Evolutionary conservation across 1,140 invertebrate genomes (phyloP), one percentile per base, ranked within the genome.

Genomic region (Tetragnatha versicolor): DNA sequence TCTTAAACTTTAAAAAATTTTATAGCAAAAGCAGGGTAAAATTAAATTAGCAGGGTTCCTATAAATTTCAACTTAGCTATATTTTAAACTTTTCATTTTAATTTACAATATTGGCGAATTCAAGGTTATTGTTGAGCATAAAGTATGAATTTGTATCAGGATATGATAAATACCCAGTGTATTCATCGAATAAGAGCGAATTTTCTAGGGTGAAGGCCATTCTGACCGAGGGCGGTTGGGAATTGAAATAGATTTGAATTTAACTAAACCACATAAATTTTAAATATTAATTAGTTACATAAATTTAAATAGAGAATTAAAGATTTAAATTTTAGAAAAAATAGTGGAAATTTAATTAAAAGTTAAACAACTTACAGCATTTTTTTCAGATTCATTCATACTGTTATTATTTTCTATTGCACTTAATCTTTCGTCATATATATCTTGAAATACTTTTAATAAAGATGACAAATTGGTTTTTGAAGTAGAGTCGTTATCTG

Each of bases 341-440:
- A 35, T 9, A 42, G 17, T 9, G 29, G n/a, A 25, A 2, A 2
- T 39, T 10, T 22, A 3, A n/a, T 22, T 1, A 63, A 6, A 14
- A 39, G 10, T 27, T 2, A 39, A 31, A 22, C 14, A 9, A 31
- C 20, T 25, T 53, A 70, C 68, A 47, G 53, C 33, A 53, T 49
- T 53, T 39, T 70, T 70, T 55, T 39, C 29, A 53, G 33, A 53
- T 55, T 47, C 29, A 37, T 53, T 37, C 29, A 55, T 35, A 29
- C 55, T 49, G 25, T 31, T 4, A 39, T 70, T 55, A 31, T 53
- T 70, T 37, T 70, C 49, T 17, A 70, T 55, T 53, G 68, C 47
- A 53, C n/a, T 31, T 25, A 70, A n/a, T 70, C 51, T 35, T 70
- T 53, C 47, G 20, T 70, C 29, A 53, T 70, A 70, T 39, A 35